phyloP scores from a whole-genome alignment of 2,888 invertebrate genomes.

The Tromatobia lineatoria region DNA sequence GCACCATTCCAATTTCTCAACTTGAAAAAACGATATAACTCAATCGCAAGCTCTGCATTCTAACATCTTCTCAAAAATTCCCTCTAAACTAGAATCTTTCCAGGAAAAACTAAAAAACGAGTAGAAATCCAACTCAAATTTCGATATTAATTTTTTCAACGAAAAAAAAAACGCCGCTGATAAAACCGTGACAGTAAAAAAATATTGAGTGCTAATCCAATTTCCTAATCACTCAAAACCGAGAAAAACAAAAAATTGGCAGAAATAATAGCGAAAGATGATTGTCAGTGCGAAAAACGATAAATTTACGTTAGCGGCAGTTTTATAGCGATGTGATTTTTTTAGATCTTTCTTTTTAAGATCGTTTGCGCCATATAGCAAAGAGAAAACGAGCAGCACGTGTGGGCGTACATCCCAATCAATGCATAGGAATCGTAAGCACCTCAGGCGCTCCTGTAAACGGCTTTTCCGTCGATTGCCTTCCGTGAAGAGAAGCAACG shows the following conservation, averaged over 20 bases:
- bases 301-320: background rate
- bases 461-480: slow-evolving; percentile 14
- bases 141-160: too few species aligned
- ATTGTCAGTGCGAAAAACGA: background rate
- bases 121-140: too few species aligned
- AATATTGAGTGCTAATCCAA: too few species aligned
- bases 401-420: background rate
- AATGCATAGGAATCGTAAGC: slow-evolving; percentile 3
- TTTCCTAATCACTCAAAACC: too few species aligned
- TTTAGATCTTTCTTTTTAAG: background rate
- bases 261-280: background rate
- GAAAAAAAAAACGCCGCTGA: too few species aligned
- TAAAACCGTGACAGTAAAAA: too few species aligned
- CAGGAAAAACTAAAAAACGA: too few species aligned
- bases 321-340: background rate
- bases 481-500: background rate
- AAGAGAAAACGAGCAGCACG: background rate
- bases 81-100: too few species aligned
- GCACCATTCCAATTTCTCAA: too few species aligned
- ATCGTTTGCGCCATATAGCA: background rate
- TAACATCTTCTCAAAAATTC: background rate
- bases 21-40: too few species aligned
- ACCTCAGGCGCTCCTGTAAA: slow-evolving; percentile 24
- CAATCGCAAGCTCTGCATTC: too few species aligned
- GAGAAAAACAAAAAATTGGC: background rate